Percentiles rank a stretch among this genome's conserved stretches.
Conservation (phyloP, 1,140 invertebrate genomes). For the Temnothorax curvispinosus region DNA sequence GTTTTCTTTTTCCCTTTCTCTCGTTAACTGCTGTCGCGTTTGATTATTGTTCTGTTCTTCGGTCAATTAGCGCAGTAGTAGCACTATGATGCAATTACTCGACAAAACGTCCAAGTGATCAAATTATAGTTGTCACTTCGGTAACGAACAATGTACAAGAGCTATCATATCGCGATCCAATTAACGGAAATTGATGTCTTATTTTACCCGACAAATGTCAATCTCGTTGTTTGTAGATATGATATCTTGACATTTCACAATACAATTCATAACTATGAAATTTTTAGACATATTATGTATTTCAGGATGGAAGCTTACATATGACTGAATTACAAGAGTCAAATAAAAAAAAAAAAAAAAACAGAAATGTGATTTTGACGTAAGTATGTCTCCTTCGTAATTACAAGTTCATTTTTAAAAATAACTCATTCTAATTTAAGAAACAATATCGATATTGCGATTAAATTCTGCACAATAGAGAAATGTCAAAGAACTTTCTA, state of each 20-base stretch:
- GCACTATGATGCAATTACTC: background rate
- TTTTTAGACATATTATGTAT: background rate
- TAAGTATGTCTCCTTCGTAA: background rate
- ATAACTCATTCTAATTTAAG: background rate
- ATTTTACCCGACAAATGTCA: slow-evolving; percentile 32
- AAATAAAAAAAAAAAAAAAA: background rate
- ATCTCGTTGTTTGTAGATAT: background rate
- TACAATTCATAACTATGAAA: background rate
- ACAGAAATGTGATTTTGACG: background rate
- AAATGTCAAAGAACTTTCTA: background rate
- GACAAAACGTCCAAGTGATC: background rate
- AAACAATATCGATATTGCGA: background rate
- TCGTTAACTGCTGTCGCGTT: background rate
- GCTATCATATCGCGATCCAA: background rate
- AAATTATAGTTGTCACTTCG: slow-evolving; percentile 1
- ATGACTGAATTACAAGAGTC: background rate
- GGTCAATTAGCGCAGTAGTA: background rate
- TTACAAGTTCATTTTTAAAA: background rate
- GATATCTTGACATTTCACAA: background rate
- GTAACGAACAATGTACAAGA: slow-evolving; percentile 13
- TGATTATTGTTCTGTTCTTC: background rate
- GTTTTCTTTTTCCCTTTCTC: background rate
- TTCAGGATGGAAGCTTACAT: background rate
- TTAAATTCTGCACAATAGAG: background rate
- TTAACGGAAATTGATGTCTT: slow-evolving; percentile 29